Conservation (phyloP, 2,797 vertebrate species). For the Myotis daubentonii region DNA sequence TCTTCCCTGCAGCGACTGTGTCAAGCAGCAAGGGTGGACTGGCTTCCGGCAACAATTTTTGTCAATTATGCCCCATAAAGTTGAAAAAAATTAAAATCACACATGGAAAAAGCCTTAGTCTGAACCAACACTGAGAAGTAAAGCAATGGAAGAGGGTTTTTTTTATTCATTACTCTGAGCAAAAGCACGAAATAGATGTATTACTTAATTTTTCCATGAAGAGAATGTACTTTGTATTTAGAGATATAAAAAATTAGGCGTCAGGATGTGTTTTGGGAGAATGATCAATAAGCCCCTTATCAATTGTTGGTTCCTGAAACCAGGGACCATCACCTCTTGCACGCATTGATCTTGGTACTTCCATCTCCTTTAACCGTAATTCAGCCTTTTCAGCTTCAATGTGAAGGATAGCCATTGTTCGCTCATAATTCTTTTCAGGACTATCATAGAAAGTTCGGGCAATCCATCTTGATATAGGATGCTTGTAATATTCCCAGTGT, state of each 20-base stretch:
- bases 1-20: no score
- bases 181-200: conserved; percentile 67
- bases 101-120: not conserved
- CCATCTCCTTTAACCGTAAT: conserved; percentile 87
- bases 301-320: conserved; percentile 87
- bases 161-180: conserved; percentile 59
- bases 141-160: not conserved
- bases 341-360: conserved; percentile 92
- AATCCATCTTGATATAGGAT: conserved; percentile 96
- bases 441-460: conserved; percentile 86
- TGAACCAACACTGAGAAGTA: conserved; percentile 46
- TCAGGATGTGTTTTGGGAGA: conserved; percentile 91
- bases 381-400: conserved; percentile 90
- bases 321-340: conserved; percentile 94
- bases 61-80: not conserved
- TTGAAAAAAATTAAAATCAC: not conserved
- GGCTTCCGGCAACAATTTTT: not conserved
- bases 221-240: conserved; percentile 32
- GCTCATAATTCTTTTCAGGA: conserved; percentile 95
- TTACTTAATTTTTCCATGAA: conserved; percentile 59
- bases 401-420: conserved; percentile 90
- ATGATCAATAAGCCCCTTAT: conserved; percentile 90
- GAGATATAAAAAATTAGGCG: conserved; percentile 82
- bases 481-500: conserved; percentile 94
- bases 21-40: no score